Evolutionary conservation across 2,888 invertebrate genomes (phyloP), one percentile per base, ranked within the genome.

Genomic region (Oeneis ivallda): DNA sequence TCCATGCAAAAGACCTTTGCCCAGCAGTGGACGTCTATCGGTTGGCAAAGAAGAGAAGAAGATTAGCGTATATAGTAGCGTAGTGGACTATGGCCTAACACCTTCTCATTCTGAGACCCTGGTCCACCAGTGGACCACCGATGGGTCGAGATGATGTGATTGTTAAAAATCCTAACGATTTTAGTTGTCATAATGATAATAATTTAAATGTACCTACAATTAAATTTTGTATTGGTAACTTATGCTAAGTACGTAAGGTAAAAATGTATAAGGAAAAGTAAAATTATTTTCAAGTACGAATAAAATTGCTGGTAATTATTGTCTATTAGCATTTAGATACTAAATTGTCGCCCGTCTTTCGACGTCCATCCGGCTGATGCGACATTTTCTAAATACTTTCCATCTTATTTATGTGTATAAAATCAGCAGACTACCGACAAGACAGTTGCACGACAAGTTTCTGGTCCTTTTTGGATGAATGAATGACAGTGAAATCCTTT

Each of bases 381-480:
- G 69, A 74, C 76, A 78, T 79, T 70, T 75, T 73, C 70, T 66
- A 59, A 74, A 66, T 67, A 57, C 66, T 70, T 39, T 60, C 71
- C 71, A 74, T 76, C 73, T 74, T 74, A 73, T 65, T 62, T 67
- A 69, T 71, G 62, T 71, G 62, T 19, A 61, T 61, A n/a, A 15
- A 56, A 15, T 62, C 37, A 11, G 60, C 37, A 47, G 39, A 64
- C 62, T 43, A 43, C 56, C 58, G 41, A 34, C 13, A 2, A 47
- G 32, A 62, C 50, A 62, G 17, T n/a, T 37, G 54, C 45, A 57
- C 19, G 26, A 56, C 17, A 59, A 39, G 1, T 39, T 15, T 53
- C 10, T 53, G 34, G 32, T 13, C 47, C 26, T 57, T 57, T 59
- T 34, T 41, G 57, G 47, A 47, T 26, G 56, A 75, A 58, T 26